A percentile compares a stretch with the other conserved stretches of the same genome.
Evolutionary conservation across 2,888 invertebrate genomes (phyloP).

Genomic region (Scrobipalpa atriplicella): DNA sequence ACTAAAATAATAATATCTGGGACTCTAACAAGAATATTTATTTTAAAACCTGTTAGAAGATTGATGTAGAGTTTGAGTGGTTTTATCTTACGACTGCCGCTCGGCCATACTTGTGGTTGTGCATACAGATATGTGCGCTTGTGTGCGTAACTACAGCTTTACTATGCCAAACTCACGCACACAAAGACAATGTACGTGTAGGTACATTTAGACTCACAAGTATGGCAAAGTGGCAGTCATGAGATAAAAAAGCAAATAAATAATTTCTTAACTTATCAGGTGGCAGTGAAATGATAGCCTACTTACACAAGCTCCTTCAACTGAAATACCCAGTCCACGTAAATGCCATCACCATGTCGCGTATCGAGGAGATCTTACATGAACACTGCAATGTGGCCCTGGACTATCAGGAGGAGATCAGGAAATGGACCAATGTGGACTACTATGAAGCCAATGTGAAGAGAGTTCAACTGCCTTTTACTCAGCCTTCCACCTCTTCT

Average conservation of each 20-base stretch:
- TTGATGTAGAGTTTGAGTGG: too few species aligned
- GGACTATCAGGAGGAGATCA: constrained; percentile 90
- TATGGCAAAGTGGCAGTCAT: too few species aligned
- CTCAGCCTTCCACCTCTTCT: constrained; percentile 83
- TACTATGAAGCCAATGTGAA: constrained; percentile 92
- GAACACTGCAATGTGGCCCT: constrained; percentile 90
- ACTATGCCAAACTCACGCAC: too few species aligned
- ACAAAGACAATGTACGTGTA: too few species aligned
- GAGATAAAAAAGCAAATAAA: too few species aligned
- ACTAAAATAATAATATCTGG: not conserved
- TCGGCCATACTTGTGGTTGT: too few species aligned
- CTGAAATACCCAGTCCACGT: constrained; percentile 96
- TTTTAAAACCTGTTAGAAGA: too few species aligned
- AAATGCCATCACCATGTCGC: constrained; percentile 92
- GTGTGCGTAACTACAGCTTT: too few species aligned
- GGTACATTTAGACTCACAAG: too few species aligned
- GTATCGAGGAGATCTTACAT: constrained; percentile 94
- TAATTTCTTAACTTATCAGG: constrained; percentile 68
- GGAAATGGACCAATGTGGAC: constrained; percentile 91
- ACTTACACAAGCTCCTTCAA: constrained; percentile 93
- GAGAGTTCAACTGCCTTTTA: constrained; percentile 93
- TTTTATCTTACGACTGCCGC: too few species aligned
- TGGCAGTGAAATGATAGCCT: constrained; percentile 92
- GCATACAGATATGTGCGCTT: too few species aligned
- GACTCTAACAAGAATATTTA: not conserved